Conservation (phyloP, 2,888 invertebrate genomes). For the Lydus trimaculatus region DNA sequence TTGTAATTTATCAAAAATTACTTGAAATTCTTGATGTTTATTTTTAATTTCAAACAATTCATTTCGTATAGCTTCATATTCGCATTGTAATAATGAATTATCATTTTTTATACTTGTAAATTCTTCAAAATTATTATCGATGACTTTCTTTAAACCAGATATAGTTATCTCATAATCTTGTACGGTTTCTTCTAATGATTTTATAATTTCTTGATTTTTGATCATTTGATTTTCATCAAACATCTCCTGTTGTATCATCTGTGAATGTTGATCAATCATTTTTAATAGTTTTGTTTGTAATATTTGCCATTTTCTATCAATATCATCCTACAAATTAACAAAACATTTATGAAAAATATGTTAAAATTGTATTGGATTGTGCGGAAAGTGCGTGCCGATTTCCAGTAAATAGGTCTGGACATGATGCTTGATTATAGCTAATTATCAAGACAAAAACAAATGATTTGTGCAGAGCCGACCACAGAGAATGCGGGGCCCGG, state of each 20-base stretch:
- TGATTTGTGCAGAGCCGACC: no score
- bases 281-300: constrained; percentile 13
- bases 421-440: no score
- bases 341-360: no score
- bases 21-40: background rate
- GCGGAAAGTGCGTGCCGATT: no score
- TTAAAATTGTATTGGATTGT: no score
- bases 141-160: constrained; percentile 24
- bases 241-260: constrained; percentile 3
- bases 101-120: background rate
- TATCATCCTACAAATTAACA: background rate
- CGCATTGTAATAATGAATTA: constrained; percentile 23
- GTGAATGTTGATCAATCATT: background rate
- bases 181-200: constrained; percentile 20
- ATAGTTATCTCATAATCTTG: constrained; percentile 27
- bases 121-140: constrained; percentile 22
- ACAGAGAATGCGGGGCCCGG: no score
- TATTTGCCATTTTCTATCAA: constrained; percentile 26
- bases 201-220: constrained; percentile 15
- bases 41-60: constrained; percentile 30
- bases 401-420: no score
- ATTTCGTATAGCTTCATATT: constrained; percentile 34
- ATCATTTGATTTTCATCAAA: constrained; percentile 23
- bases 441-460: no score
- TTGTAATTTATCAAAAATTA: constrained; percentile 22